Evolutionary conservation across 2,113 vertebrate genomes (phyloP), one percentile per base, ranked within the genome.

Genomic region (Burhinus oedicnemus): DNA sequence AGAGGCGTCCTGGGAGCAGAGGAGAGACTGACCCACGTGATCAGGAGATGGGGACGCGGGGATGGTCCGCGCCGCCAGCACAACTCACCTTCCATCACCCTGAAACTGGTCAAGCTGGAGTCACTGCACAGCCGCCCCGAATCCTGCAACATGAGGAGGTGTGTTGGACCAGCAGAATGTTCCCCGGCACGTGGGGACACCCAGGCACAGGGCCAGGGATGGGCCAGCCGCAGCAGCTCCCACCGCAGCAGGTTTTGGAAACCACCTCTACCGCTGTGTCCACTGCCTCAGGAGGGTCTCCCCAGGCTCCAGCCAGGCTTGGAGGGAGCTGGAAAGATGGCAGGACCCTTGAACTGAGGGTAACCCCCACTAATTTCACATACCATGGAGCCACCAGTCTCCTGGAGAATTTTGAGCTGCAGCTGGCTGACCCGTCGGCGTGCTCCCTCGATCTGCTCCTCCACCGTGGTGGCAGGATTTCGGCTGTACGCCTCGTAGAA

Each of bases 401-500:
- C 99, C 94, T 99, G 99, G 87, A 98, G 98, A 87, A 99, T 99
- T 97, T 99, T 99, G 74, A 98, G 98, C 91, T 99, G 95, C 78
- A 99, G 97, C 95, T 99, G 99, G 94, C 97, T 95, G 92, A 99
- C 98, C 78, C 99, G 96, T 51, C 99, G 98, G 75, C 98, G 99
- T 5, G 99, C 99, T 3, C 99, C 99, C 89, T 99, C 98, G 1
- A 99, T 99, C 83, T 99, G 98, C 96, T 99, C 99, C 94, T 98
- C 99, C 77, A 99, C 95, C 0, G 87, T 97, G 2, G 97, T 83
- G 38, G 97, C 98, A 0, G 99, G 99, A 83, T 98, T 99, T 62
- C 97, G 98, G 94, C 95, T 97, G 91, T 95, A 98, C 30, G 98
- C 98, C 88, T 99, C 99, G 92, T 97, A 97, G 85, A 99, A 89